These are phyloP conservation scores for Iguana delicatissima DNA, from an alignment of 2,797 vertebrate species.

Conservation along the genomic window DNA sequence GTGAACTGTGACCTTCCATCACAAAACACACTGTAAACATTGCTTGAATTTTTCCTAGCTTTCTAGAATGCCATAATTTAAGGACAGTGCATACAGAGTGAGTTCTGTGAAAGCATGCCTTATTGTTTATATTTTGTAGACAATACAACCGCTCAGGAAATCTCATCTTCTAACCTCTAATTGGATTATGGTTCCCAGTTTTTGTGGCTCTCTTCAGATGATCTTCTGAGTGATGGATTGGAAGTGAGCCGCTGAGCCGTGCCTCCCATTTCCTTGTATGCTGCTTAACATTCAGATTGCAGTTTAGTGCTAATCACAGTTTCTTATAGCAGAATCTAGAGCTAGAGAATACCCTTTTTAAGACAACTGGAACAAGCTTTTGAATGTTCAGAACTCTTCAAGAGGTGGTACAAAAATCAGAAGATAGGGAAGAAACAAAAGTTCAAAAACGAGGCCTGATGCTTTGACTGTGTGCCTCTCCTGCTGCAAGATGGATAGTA, in stretches of 20 bases:
- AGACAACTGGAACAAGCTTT: no score
- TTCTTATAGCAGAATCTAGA: no score
- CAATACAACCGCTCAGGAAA: background rate
- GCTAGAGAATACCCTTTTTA: no score
- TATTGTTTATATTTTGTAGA: background rate
- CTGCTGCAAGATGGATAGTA: no score
- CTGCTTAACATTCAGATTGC: background rate
- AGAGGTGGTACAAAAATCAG: no score
- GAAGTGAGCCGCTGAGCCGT: background rate
- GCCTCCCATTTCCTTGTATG: background rate
- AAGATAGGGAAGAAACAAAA: no score
- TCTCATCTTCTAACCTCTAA: background rate
- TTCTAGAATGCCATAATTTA: background rate
- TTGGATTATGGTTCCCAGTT: background rate
- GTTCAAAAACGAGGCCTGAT: no score
- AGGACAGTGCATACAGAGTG: background rate
- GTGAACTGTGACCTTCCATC: background rate
- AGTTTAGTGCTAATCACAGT: background rate
- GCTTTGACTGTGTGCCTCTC: no score
- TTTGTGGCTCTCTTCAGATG: background rate
- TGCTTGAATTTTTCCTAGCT: background rate
- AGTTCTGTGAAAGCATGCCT: background rate
- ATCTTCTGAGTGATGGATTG: background rate
- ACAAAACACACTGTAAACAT: fast-evolving
- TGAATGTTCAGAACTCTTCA: no score